Evolutionary conservation across 2,797 vertebrate genomes (phyloP).

Genomic region (Diglossa cyanea): DNA sequence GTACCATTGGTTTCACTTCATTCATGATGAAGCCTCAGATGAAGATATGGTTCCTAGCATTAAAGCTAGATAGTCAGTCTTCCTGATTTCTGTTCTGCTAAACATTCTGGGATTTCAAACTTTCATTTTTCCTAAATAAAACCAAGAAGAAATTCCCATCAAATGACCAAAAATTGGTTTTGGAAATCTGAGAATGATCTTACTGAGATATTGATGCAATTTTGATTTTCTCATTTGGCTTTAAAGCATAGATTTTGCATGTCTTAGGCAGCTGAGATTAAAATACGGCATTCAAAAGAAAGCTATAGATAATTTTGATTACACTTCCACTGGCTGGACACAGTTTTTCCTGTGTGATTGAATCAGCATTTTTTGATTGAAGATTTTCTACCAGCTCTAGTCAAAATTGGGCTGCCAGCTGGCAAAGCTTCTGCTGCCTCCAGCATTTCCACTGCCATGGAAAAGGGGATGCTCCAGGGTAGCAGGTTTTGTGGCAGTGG

Average conservation of each 20-base stretch:
- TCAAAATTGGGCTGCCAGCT: neutral
- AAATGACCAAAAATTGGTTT: neutral
- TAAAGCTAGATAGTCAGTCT: neutral
- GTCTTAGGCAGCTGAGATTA: neutral
- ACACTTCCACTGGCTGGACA: neutral
- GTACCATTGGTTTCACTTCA: neutral
- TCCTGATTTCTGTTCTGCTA: neutral
- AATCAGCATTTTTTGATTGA: slow-evolving; percentile 40
- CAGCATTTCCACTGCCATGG: fast-evolving
- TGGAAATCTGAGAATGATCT: neutral
- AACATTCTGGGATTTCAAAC: neutral
- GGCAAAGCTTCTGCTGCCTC: neutral
- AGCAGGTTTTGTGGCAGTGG: neutral
- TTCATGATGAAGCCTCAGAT: neutral
- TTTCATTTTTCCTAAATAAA: neutral
- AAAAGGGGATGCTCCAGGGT: neutral
- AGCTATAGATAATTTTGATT: slow-evolving; percentile 51
- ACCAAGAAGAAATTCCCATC: neutral
- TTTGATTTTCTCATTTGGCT: slow-evolving; percentile 9
- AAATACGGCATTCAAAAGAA: slow-evolving; percentile 15
- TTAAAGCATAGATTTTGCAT: neutral
- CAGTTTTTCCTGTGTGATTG: neutral
- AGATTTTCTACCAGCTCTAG: neutral
- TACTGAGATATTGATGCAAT: neutral
- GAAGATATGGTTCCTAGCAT: neutral